Conservation (phyloP, 2,888 invertebrate species). For the Cataglyphis livida region DNA sequence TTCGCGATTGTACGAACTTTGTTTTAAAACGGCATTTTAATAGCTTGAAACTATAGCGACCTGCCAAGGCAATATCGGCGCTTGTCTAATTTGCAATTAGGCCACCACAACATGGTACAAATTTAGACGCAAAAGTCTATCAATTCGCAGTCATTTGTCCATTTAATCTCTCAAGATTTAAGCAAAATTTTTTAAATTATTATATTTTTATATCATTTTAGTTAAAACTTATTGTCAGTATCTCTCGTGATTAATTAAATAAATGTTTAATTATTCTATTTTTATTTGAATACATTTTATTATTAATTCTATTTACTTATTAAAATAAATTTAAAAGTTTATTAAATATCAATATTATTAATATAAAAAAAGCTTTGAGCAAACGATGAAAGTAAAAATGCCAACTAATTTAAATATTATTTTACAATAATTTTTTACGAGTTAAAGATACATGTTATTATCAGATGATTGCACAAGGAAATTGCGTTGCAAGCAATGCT, state of each 20-base stretch:
- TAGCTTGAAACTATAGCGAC: slow-evolving; percentile 57
- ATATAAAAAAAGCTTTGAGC: not conserved
- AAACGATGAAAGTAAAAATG: not conserved
- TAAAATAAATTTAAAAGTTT: not conserved
- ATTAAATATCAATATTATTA: not conserved
- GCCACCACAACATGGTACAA: slow-evolving; percentile 67
- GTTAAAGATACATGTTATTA: not conserved
- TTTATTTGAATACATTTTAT: not conserved
- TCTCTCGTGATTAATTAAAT: not conserved
- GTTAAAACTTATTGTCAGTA: not conserved
- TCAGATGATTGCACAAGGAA: not conserved
- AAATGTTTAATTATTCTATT: not conserved
- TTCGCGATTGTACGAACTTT: not conserved
- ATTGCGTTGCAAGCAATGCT: not conserved
- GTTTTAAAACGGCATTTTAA: slow-evolving; percentile 15
- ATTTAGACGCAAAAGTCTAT: slow-evolving; percentile 52
- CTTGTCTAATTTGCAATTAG: slow-evolving; percentile 74
- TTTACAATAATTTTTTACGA: not conserved
- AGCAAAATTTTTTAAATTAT: not conserved
- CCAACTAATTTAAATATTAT: not conserved
- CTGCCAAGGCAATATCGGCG: slow-evolving; percentile 67
- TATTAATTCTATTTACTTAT: not conserved
- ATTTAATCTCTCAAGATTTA: not conserved
- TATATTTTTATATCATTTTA: not conserved
- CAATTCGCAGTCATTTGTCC: slow-evolving; percentile 34